phyloP scores from a whole-genome alignment of 2,113 vertebrate species.

The Phyllostomus discolor region DNA sequence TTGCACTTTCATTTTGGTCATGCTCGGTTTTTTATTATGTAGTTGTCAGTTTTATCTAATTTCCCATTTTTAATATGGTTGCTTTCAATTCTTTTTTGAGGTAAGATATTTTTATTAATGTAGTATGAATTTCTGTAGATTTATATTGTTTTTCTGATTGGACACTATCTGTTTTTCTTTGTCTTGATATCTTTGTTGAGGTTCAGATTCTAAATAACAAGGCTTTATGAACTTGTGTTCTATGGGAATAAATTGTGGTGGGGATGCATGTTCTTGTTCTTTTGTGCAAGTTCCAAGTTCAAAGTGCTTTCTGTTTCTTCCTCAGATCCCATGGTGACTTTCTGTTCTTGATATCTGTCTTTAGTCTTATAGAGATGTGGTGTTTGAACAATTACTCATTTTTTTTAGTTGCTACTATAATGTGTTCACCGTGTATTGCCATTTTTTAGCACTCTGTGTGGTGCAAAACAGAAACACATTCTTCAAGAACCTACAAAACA shows the following conservation, averaged over 20 bases:
- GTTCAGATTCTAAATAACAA: background rate
- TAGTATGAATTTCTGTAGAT: background rate
- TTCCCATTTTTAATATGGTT: no score
- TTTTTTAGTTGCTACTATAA: no score
- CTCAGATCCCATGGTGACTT: background rate
- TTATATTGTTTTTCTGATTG: background rate
- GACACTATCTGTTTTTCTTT: background rate
- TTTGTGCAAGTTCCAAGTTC: background rate
- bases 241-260: background rate
- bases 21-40: background rate
- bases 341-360: background rate
- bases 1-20: background rate
- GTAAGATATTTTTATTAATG: background rate
- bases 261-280: background rate
- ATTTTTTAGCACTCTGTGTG: background rate
- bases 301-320: background rate
- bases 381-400: no score
- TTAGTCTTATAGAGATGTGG: no score
- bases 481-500: background rate
- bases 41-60: background rate
- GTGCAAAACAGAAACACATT: background rate
- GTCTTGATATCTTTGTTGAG: background rate
- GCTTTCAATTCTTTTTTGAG: background rate
- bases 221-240: background rate
- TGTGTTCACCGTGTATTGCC: background rate